Base-by-base conservation (phyloP, 2,797 vertebrate species). In the Etheostoma perlongum region DNA sequence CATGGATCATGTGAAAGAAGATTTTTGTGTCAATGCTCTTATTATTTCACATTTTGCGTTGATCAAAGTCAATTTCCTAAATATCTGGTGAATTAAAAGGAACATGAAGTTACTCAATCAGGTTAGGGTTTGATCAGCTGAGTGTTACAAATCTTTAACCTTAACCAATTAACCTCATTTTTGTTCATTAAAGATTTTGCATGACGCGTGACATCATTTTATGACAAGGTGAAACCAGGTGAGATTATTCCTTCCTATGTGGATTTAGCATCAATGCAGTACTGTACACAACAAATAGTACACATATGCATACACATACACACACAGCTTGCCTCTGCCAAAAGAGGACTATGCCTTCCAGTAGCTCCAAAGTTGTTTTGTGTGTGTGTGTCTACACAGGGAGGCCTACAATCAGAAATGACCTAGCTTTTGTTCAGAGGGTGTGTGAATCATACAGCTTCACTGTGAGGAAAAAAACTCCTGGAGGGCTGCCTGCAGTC, bases 251-350 rank as follows among this genome's bases (percentile, higher is more conserved):
- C 5, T 72, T 44, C 15, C 54, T 42, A 13, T 40, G 63, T 64
- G 42, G 57, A 67, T 73, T 72, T 51, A 65, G 55, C 68, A 25
- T 72, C 4, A 70, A 2, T 51, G 21, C 21, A 48, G 19, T 47
- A 10, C 8, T 40, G 5, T 5, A 14, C n/a, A 10, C 5, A 61
- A 18, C 44, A 30, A 8, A 13, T 6, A 40, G 63, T 13, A 68
- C 42, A 44, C 42, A 40, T 40, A 55, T 48, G 16, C 2, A 18
- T 44, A 13, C 15, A 12, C 3, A 9, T 15, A 2, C 10, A 27
- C 52, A 40, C 44, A 46, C 10, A 9, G 40, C 21, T 44, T 23
- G n/a, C 49, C 30, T 25, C 9, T 0, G 3, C 11, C 23, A 67
- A n/a, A 55, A n/a, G 53, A 54, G 36, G 1, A 54, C 21, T 40